Base-by-base conservation (phyloP, 23 tunicate species). In the Halocynthia roretzi region DNA sequence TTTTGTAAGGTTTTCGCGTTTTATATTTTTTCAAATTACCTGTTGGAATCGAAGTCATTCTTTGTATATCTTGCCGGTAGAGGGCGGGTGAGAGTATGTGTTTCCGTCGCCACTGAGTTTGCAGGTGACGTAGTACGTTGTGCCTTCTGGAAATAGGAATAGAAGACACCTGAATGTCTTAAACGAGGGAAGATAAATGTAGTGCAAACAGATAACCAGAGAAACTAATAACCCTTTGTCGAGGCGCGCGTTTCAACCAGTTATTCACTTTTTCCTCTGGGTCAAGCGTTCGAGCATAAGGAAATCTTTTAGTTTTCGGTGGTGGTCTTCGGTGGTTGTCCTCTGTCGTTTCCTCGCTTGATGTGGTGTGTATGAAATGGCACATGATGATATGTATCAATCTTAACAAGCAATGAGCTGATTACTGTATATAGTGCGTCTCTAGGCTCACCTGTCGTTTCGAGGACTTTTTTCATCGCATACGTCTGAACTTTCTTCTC, bases 231-330 rank as follows among this genome's bases (percentile, higher is more conserved):
- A 86, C 86, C 68, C 77, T 91, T 9, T 52, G 44, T 50, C 82
- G 85, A 6, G 97, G 82, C 0, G 88, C 55, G 67, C 61, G 82
- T 81, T 81, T 73, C 82, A 92, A 62, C 98, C 98, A 92, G 68
- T 92, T 83, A 62, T 80, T 62, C 11, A 92, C 98, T 60, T 92
- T 92, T 53, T 86, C 85, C 0, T 78, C 88, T 8, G 92, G 92
- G 62, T 92, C 98, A 0, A 89, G 68, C 20, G 96, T 83, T 6
- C 78, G 63, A 6, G 87, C 85, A 62, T 69, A 81, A 31, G 85
- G 71, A 62, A 87, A 76, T 58, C 78, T 75, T 60, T 87, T 87
- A 4, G 44, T 1, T 31, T 31, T 31, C 60, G 82, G 76, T 17
- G 63, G 63, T 71, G 70, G 68, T 68, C 31, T 65, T 31, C 44